Evolutionary conservation across 2,797 vertebrate genomes (phyloP).

Genomic region (Nothura maculosa): DNA sequence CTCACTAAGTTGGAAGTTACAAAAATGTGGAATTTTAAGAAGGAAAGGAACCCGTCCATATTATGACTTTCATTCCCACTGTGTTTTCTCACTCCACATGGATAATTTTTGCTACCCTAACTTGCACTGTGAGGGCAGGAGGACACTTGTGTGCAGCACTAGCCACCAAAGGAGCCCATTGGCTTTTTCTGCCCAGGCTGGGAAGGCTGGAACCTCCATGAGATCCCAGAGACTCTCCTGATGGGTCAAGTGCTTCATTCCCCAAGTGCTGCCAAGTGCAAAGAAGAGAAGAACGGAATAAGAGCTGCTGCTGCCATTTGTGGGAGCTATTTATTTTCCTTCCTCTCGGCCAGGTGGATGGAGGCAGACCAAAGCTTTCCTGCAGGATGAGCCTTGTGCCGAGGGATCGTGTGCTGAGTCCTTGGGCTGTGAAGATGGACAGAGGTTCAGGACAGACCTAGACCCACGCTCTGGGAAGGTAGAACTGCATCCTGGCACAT

Average conservation of each 20-base stretch:
- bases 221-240: not conserved
- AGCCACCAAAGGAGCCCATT: not conserved
- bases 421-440: too few species aligned
- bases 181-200: not conserved
- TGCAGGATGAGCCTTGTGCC: not conserved
- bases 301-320: not conserved
- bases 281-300: not conserved
- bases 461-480: accelerated
- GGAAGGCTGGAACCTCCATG: not conserved
- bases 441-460: too few species aligned
- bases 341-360: not conserved
- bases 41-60: not conserved
- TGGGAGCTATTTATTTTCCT: not conserved
- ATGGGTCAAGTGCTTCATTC: not conserved
- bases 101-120: not conserved
- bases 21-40: not conserved
- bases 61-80: too few species aligned
- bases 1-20: not conserved
- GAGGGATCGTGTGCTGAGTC: too few species aligned
- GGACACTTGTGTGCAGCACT: not conserved
- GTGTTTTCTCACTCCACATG: not conserved
- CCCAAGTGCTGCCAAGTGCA: not conserved
- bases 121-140: not conserved
- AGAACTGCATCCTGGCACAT: accelerated
- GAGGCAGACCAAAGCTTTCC: not conserved